Evolutionary conservation across 1,140 invertebrate species (phyloP).

Genomic region (Helicorthomorpha holstii): DNA sequence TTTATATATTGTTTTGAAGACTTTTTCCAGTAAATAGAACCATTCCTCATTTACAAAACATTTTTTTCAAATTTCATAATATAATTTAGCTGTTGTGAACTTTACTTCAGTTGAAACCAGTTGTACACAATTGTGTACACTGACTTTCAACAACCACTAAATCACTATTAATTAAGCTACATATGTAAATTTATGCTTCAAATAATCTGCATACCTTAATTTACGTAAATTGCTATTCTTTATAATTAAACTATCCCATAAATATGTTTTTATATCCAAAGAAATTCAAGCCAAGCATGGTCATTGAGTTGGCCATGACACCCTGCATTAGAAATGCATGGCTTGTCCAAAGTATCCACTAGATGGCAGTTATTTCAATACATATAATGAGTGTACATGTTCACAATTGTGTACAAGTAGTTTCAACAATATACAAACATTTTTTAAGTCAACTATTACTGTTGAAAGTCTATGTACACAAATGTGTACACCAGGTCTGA

Average conservation of each 20-base stretch:
- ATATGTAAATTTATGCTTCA: not conserved
- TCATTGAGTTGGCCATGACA: not conserved
- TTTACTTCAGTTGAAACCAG: not conserved
- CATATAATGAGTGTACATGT: not conserved
- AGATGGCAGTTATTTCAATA: not conserved
- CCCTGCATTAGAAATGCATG: not conserved
- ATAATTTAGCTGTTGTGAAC: not conserved
- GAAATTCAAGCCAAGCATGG: not conserved
- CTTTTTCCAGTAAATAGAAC: too few relatives aligned
- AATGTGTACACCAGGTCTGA: not conserved
- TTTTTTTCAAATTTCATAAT: too few relatives aligned
- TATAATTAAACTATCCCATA: not conserved
- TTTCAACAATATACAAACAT: not conserved
- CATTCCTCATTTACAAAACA: too few relatives aligned
- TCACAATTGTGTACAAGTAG: not conserved
- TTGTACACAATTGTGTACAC: not conserved
- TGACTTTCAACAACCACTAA: not conserved
- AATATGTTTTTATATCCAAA: not conserved
- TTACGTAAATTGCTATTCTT: not conserved
- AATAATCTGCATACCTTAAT: not conserved
- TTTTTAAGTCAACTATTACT: not conserved
- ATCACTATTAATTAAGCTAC: not conserved
- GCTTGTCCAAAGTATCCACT: not conserved
- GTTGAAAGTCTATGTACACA: not conserved
- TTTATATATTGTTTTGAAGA: too few relatives aligned